phyloP scores from a whole-genome alignment of 2,888 invertebrate genomes.

The Campopleginae sp. region DNA sequence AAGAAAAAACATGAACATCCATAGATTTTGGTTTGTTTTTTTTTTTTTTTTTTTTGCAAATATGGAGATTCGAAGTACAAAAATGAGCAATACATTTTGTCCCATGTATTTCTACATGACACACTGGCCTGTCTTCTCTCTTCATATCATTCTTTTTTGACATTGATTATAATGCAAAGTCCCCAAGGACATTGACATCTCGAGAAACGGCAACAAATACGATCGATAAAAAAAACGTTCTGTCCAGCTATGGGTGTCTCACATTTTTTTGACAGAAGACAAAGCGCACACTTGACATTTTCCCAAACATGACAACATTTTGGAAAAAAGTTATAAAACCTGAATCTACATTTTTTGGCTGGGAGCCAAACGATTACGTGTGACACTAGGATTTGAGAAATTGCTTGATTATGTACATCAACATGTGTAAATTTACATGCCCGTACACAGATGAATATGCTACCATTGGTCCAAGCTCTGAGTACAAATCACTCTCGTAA shows the following conservation, averaged over 20 bases:
- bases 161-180: neutral
- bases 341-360: conserved; percentile 1
- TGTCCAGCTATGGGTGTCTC: neutral
- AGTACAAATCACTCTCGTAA: neutral
- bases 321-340: neutral
- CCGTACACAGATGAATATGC: neutral
- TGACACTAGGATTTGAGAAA: conserved; percentile 2
- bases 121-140: neutral
- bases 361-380: neutral
- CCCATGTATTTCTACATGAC: neutral
- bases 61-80: no score
- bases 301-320: neutral
- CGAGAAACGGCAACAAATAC: neutral
- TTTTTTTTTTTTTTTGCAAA: no score
- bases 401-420: neutral
- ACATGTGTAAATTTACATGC: neutral
- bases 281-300: conserved; percentile 1
- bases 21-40: no score
- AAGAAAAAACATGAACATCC: no score
- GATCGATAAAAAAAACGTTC: neutral
- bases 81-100: neutral
- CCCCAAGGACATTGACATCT: neutral
- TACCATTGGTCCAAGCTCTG: neutral
- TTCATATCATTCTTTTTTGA: neutral
- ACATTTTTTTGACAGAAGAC: neutral